Base-by-base conservation (phyloP, 2,888 invertebrate species). In the Parapristionchus giblindavisi region DNA sequence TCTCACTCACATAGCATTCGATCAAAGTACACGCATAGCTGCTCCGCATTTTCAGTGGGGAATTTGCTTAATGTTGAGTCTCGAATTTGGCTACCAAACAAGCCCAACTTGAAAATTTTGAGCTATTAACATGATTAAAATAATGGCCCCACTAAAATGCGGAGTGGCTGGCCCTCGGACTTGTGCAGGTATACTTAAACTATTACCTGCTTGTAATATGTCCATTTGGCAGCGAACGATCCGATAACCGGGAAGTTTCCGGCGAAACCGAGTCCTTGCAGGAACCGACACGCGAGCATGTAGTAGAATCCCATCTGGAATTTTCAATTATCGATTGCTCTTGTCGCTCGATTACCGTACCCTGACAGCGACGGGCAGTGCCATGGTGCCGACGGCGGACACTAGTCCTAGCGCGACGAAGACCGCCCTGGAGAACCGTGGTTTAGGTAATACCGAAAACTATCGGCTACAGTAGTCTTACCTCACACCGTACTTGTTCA, bases 221-320 rank as follows among this genome's bases (percentile, higher is more conserved):
- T 82, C 86, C 86, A 87, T 77, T 87, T 87, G 61, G 84, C 83
- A 34, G 84, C 83, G 77, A 87, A 87, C 0, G 85, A 80, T 11
- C 87, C 87, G 66, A 87, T 87, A 21, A 85, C 87, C 14, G 87
- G 87, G 78, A 87, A 87, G 76, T 85, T 87, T 56, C 84, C 84
- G 38, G 87, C 83, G 75, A 87, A 87, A 2, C 86, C 85, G 66
- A 87, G 75, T 21, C 86, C 87, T 75, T 84, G 84, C 43, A 85
- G 76, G 48, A 81, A 72, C n/a, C 84, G 80, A 11, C 73, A 72
- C 1, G 77, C 79, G 40, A 85, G 74, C n/a, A 80, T 75, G 54
- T 77, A 85, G 52, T 79, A 78, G 75, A 79, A 84, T 32, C 84
- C 84, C n/a, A 75, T 58, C 71, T 84, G 65, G 36, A 75, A 52